A percentile compares a stretch with the other conserved stretches of the same genome.
Evolutionary conservation across 2,888 invertebrate genomes (phyloP).

Genomic region (Netelia fuscicornis): DNA sequence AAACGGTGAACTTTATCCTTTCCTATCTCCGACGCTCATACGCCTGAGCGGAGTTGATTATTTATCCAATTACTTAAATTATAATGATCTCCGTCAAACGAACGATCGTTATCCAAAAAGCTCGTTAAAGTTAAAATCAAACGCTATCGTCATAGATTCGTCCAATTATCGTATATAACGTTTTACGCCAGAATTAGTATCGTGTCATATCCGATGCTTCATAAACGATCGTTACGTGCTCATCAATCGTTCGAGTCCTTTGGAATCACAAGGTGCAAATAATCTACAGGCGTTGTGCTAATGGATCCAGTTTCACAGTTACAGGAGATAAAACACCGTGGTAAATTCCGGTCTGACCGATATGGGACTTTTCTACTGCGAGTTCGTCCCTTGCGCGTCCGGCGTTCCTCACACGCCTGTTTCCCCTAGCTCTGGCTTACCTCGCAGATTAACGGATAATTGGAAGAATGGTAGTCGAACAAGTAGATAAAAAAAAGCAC

Average conservation of each 20-base stretch:
- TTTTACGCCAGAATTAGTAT: not conserved
- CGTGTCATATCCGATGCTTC: not conserved
- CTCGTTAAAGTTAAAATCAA: not conserved
- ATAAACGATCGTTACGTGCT: not conserved
- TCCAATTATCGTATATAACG: not conserved
- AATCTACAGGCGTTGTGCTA: constrained; percentile 14
- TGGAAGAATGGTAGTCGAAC: constrained; percentile 42
- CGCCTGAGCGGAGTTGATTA: not conserved
- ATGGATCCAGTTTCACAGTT: constrained; percentile 30
- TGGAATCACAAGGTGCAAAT: constrained; percentile 21
- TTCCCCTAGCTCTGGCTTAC: not conserved
- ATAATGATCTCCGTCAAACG: not conserved
- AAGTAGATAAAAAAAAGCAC: constrained; percentile 13
- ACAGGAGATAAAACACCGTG: not conserved
- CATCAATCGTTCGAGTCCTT: not conserved
- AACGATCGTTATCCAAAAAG: not conserved
- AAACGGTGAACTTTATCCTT: not conserved
- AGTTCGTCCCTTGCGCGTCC: not conserved
- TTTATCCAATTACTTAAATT: constrained; percentile 25
- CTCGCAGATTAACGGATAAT: constrained; percentile 55
- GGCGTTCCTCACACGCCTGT: not conserved
- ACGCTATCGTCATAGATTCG: not conserved
- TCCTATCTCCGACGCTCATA: not conserved
- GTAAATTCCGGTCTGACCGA: constrained; percentile 35
- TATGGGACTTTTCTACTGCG: constrained; percentile 6